Conservation (phyloP, 2,113 vertebrate species). For the Hyla sarda region DNA sequence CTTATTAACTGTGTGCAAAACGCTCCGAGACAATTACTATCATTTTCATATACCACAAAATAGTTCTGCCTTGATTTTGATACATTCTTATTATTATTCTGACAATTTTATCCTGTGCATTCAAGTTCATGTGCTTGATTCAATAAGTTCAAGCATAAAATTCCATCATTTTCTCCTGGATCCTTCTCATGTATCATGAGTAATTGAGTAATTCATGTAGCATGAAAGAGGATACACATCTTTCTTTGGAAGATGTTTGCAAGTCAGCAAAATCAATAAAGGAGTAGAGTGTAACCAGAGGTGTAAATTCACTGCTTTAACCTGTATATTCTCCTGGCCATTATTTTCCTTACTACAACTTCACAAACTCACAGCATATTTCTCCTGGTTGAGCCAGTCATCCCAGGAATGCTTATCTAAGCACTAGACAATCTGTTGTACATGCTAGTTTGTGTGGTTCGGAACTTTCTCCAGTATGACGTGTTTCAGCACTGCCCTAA, state of each 20-base stretch:
- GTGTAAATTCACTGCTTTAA: background rate
- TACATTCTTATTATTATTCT: slow-evolving; percentile 2
- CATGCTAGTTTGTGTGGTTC: too few species aligned
- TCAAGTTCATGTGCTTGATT: background rate
- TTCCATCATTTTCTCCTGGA: background rate
- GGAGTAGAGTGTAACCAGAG: background rate
- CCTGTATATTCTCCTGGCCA: background rate
- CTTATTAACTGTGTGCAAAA: background rate
- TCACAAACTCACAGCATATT: too few species aligned
- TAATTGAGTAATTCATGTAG: background rate
- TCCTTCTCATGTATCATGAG: background rate
- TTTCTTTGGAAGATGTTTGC: background rate
- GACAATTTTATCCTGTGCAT: background rate
- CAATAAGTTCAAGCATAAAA: background rate
- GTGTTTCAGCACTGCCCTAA: too few species aligned
- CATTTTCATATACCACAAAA: background rate
- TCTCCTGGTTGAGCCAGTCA: too few species aligned
- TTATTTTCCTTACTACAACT: too few species aligned
- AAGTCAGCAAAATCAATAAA: background rate
- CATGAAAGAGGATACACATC: background rate
- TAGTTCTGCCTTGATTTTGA: background rate
- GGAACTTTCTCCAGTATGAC: too few species aligned
- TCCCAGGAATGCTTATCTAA: too few species aligned
- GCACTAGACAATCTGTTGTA: too few species aligned
- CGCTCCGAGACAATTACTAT: too few species aligned